Conservation (phyloP, 2,888 invertebrate genomes). For the Chaetogeoica ovagalla region DNA sequence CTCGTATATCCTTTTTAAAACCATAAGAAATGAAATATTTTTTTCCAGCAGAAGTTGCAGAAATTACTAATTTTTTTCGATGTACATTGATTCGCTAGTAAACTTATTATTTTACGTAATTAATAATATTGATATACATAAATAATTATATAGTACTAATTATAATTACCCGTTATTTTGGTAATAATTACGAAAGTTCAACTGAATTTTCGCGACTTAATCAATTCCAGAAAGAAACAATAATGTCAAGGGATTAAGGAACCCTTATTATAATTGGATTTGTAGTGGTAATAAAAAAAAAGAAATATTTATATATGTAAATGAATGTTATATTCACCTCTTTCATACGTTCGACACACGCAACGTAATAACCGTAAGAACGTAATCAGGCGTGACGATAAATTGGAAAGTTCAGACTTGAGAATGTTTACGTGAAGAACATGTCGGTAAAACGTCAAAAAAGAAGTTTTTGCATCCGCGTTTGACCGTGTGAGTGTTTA, state of each 20-base stretch:
- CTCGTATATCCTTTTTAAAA: too few relatives aligned
- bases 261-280: not conserved
- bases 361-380: not conserved
- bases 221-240: not conserved
- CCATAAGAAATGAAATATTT: too few relatives aligned
- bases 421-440: not conserved
- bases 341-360: not conserved
- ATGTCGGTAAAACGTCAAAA: too few relatives aligned
- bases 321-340: not conserved
- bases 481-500: too few relatives aligned
- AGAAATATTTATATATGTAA: not conserved
- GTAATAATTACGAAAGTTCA: not conserved
- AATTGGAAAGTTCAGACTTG: slow-evolving; percentile 1
- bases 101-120: not conserved
- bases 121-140: not conserved
- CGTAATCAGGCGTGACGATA: slow-evolving; percentile 1
- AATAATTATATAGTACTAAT: not conserved
- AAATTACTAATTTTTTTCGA: too few relatives aligned
- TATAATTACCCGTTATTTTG: not conserved
- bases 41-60: too few relatives aligned
- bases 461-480: too few relatives aligned
- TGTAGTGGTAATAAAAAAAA: slow-evolving; percentile 2
- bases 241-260: not conserved
- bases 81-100: not conserved
- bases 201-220: not conserved